A percentile compares a stretch with the other conserved stretches of the same genome.
These are phyloP conservation scores for Rhinoptilus africanus DNA, from an alignment of 2,113 vertebrate species.

Conservation along the genomic window DNA sequence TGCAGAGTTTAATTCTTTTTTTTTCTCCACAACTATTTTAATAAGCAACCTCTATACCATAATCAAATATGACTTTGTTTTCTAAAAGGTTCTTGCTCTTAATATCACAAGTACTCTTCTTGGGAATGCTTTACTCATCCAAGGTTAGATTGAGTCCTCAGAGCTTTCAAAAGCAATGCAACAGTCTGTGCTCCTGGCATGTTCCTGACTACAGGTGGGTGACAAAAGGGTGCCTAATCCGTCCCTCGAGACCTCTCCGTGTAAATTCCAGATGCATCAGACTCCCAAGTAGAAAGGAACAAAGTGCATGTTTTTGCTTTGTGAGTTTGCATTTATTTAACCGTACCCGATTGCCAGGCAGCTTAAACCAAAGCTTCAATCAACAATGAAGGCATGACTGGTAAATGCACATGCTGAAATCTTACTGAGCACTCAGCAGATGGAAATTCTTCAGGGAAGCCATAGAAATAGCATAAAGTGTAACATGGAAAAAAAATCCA, in stretches of 20 bases:
- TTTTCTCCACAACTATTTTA: not conserved
- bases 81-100: not conserved
- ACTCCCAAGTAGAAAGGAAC: not conserved
- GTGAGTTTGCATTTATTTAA: not conserved
- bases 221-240: not conserved
- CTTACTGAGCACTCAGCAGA: not conserved
- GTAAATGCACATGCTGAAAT: not conserved
- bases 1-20: not conserved
- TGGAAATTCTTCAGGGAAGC: not conserved
- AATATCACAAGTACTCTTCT: not conserved
- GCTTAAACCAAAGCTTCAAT: not conserved
- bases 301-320: not conserved
- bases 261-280: not conserved
- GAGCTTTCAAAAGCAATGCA: not conserved
- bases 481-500: not conserved
- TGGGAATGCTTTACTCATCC: not conserved
- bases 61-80: not conserved
- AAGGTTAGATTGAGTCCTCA: not conserved
- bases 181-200: not conserved
- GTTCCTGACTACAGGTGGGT: not conserved
- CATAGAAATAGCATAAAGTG: not conserved
- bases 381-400: not conserved
- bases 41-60: not conserved
- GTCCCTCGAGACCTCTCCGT: not conserved
- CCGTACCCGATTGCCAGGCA: not conserved